A percentile compares a stretch with the other conserved stretches of the same genome.
These are phyloP conservation scores for Cheilosia vulpina DNA, from an alignment of 2,888 invertebrate species.

Conservation along the genomic window DNA sequence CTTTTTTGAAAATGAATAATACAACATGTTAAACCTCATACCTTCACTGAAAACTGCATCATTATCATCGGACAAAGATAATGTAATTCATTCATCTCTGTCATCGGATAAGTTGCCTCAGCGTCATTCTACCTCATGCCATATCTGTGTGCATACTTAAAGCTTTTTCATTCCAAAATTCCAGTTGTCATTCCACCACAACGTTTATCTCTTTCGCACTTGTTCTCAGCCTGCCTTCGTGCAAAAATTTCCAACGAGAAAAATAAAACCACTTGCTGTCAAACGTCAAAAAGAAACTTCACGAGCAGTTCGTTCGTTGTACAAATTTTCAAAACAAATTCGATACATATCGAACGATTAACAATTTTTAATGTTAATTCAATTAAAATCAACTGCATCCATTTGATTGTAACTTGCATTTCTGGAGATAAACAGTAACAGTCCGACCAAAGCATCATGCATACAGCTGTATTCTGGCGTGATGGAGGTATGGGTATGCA, in stretches of 20 bases:
- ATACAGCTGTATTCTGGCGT: constrained; percentile 83
- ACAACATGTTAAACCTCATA: background rate
- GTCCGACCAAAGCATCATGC: constrained; percentile 77
- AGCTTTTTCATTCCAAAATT: constrained; percentile 41
- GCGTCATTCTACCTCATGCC: background rate
- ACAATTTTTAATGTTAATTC: constrained; percentile 30
- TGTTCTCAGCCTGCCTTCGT: background rate
- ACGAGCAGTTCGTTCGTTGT: constrained; percentile 19
- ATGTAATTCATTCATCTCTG: too few relatives aligned
- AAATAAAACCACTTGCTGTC: constrained; percentile 63
- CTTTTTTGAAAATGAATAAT: too few relatives aligned
- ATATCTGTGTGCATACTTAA: background rate
- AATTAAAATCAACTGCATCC: background rate
- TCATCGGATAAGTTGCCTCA: too few relatives aligned
- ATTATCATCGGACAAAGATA: too few relatives aligned
- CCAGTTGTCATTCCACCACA: constrained; percentile 45
- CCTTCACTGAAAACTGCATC: constrained; percentile 14
- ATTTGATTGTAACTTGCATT: constrained; percentile 9
- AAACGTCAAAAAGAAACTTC: constrained; percentile 61
- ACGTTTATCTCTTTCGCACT: constrained; percentile 41
- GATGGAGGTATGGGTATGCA: constrained; percentile 80
- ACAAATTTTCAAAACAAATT: constrained; percentile 35
- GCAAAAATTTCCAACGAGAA: constrained; percentile 9
- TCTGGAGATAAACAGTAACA: background rate
- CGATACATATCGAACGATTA: background rate